Conservation (phyloP, 2,888 invertebrate species). For the Tupiocoris notatus region DNA sequence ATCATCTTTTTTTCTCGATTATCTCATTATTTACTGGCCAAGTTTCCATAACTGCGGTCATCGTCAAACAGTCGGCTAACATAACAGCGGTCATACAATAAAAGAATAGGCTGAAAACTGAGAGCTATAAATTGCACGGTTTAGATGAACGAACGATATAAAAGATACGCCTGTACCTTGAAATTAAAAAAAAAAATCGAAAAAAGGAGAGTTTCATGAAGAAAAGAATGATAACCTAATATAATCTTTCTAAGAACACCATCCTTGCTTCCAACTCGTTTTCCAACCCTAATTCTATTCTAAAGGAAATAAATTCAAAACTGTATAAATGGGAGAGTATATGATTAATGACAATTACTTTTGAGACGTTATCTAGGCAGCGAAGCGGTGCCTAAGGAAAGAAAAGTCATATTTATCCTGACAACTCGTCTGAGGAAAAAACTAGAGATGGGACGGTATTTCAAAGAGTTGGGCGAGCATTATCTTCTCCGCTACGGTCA, state of each 20-base stretch:
- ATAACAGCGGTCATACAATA: too few relatives aligned
- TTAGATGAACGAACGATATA: conserved; percentile 19
- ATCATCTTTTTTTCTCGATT: too few relatives aligned
- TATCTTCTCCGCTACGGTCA: conserved; percentile 49
- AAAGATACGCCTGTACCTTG: too few relatives aligned
- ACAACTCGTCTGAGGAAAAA: conserved; percentile 46
- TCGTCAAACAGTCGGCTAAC: too few relatives aligned
- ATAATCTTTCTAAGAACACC: conserved; percentile 7
- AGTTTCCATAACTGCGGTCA: too few relatives aligned
- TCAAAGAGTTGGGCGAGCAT: conserved; percentile 49
- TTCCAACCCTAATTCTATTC: conserved; percentile 20
- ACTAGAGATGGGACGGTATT: conserved; percentile 49
- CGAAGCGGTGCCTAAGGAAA: conserved; percentile 43
- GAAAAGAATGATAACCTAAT: conserved; percentile 29
- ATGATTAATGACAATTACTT: conserved; percentile 46
- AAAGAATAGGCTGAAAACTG: too few relatives aligned
- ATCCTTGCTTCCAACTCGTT: background rate
- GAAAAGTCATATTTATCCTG: conserved; percentile 48
- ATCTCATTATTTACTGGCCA: too few relatives aligned
- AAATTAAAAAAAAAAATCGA: conserved; percentile 1
- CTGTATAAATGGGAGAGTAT: conserved; percentile 42
- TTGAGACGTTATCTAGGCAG: conserved; percentile 44
- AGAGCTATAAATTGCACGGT: conserved; percentile 12
- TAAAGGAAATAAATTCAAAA: conserved; percentile 43
- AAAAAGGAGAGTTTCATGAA: conserved; percentile 17